A percentile compares a stretch with the other conserved stretches of the same genome.
Evolutionary conservation across 2,113 vertebrate genomes (phyloP).

Genomic region (Galemys pyrenaicus): DNA sequence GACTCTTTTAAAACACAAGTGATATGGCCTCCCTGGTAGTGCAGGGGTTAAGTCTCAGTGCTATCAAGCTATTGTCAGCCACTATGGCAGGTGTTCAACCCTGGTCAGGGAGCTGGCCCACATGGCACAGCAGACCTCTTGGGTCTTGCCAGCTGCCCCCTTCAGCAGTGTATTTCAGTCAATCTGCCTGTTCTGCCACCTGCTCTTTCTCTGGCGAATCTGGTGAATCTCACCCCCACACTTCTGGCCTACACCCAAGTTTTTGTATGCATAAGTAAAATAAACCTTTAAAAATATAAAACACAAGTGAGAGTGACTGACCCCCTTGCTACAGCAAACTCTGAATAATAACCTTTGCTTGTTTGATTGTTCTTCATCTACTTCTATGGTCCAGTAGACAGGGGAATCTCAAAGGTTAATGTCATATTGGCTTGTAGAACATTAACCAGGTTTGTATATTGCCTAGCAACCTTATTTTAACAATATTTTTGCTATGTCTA

Average conservation of each 20-base stretch:
- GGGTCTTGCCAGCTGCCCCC: too few species aligned
- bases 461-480: neutral
- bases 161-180: too few species aligned
- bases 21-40: neutral
- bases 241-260: too few species aligned
- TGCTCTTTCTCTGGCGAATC: too few species aligned
- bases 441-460: neutral
- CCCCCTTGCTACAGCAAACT: neutral
- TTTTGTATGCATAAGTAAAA: too few species aligned
- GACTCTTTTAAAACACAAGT: neutral
- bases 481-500: neutral
- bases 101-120: too few species aligned
- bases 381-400: neutral
- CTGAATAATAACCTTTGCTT: neutral
- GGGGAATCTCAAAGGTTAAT: neutral
- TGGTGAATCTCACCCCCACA: too few species aligned
- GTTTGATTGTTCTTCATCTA: neutral
- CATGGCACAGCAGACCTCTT: too few species aligned
- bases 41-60: too few species aligned
- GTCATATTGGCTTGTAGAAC: neutral
- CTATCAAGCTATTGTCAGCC: too few species aligned
- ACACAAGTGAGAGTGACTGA: neutral
- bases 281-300: neutral
- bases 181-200: too few species aligned
- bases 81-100: too few species aligned